These are phyloP conservation scores for Pitta sordida DNA, from an alignment of 2,113 vertebrate species.

Conservation along the genomic window DNA sequence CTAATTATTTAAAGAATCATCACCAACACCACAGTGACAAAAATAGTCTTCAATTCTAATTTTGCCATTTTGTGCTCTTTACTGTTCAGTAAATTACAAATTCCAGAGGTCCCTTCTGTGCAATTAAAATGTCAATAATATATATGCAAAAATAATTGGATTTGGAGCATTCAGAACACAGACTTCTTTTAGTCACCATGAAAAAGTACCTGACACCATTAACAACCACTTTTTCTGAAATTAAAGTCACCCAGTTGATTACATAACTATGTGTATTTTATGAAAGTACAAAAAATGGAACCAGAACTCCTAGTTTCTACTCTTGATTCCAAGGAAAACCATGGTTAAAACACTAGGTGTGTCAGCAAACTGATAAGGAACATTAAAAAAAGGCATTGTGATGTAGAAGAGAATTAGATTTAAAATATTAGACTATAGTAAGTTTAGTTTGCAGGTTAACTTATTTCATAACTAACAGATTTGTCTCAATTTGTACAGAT, in stretches of 20 bases:
- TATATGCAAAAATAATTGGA: not conserved
- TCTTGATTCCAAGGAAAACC: not conserved
- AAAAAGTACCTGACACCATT: not conserved
- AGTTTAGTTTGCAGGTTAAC: not conserved
- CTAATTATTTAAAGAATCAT: not conserved
- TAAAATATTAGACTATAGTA: not conserved
- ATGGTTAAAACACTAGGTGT: not conserved
- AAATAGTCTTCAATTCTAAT: not conserved
- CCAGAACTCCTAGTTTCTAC: not conserved
- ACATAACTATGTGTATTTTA: not conserved
- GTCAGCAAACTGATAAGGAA: not conserved
- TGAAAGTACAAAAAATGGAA: not conserved
- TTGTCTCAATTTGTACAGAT: not conserved
- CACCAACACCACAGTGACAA: not conserved
- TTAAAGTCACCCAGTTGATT: not conserved
- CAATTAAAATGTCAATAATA: not conserved
- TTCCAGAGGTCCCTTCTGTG: not conserved
- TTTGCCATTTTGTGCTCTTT: not conserved
- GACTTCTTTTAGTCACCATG: not conserved
- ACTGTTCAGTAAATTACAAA: not conserved
- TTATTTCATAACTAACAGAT: not conserved
- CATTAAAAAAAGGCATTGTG: rapidly evolving
- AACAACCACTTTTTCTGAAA: not conserved
- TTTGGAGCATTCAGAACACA: not conserved
- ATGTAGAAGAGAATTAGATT: not conserved